phyloP scores from a whole-genome alignment of 2,888 invertebrate species.

The Neuroscelio doddi region DNA sequence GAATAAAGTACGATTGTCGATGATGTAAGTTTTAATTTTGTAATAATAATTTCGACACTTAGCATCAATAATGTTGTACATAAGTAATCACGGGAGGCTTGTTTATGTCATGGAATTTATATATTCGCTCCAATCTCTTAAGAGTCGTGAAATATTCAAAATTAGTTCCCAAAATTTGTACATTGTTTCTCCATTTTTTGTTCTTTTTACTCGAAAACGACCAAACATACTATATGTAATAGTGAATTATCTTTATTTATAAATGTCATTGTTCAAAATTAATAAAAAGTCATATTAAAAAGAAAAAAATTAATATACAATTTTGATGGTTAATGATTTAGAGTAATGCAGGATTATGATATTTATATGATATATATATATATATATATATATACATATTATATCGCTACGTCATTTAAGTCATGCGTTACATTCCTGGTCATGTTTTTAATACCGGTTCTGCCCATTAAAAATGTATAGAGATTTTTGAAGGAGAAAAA shows the following conservation, averaged over 20 bases:
- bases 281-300: background rate
- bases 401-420: background rate
- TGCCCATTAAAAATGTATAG: too few species aligned
- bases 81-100: constrained; percentile 39
- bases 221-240: background rate
- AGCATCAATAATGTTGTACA: constrained; percentile 31
- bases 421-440: constrained; percentile 1
- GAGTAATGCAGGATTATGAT: background rate
- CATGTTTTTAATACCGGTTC: background rate
- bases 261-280: background rate
- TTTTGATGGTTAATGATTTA: background rate
- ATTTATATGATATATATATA: too few species aligned
- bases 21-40: constrained; percentile 23
- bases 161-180: background rate
- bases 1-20: background rate
- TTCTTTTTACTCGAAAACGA: background rate
- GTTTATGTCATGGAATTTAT: constrained; percentile 37
- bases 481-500: background rate
- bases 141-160: background rate
- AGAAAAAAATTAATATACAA: background rate
- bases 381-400: background rate
- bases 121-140: constrained; percentile 8
- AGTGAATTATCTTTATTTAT: constrained; percentile 6
- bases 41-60: constrained; percentile 32
- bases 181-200: background rate